phyloP scores from a whole-genome alignment of 2,888 invertebrate genomes.

The Amiota minor region DNA sequence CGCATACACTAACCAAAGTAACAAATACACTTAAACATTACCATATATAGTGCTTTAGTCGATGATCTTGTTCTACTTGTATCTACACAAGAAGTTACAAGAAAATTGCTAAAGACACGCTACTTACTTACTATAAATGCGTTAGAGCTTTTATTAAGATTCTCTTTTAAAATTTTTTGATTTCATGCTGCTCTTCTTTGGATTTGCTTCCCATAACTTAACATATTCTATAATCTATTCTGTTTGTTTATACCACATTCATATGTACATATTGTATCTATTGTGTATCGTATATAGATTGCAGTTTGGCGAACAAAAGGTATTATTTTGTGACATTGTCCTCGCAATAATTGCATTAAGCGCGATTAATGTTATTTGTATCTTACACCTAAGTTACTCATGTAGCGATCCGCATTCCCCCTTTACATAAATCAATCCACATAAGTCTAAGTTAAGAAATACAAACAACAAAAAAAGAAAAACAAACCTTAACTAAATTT shows the following conservation, averaged over 20 bases:
- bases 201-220: neutral
- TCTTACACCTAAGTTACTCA: slow-evolving; percentile 72
- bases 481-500: slow-evolving; percentile 9
- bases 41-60: neutral
- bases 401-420: slow-evolving; percentile 69
- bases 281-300: slow-evolving; percentile 58
- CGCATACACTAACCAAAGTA: neutral
- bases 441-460: too few species aligned
- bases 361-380: slow-evolving; percentile 73
- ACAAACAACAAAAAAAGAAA: neutral
- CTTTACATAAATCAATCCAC: slow-evolving; percentile 60
- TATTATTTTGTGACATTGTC: slow-evolving; percentile 74
- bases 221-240: neutral
- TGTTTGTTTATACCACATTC: too few species aligned
- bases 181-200: slow-evolving; percentile 18
- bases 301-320: slow-evolving; percentile 73
- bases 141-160: too few species aligned
- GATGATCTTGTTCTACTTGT: neutral
- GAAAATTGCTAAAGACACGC: neutral
- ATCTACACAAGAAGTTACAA: too few species aligned
- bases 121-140: neutral
- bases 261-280: neutral
- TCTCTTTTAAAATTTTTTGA: neutral
- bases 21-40: too few species aligned
- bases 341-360: slow-evolving; percentile 73